These are phyloP conservation scores for Odontomachus brunneus DNA, from an alignment of 1,140 invertebrate species.

Conservation along the genomic window DNA sequence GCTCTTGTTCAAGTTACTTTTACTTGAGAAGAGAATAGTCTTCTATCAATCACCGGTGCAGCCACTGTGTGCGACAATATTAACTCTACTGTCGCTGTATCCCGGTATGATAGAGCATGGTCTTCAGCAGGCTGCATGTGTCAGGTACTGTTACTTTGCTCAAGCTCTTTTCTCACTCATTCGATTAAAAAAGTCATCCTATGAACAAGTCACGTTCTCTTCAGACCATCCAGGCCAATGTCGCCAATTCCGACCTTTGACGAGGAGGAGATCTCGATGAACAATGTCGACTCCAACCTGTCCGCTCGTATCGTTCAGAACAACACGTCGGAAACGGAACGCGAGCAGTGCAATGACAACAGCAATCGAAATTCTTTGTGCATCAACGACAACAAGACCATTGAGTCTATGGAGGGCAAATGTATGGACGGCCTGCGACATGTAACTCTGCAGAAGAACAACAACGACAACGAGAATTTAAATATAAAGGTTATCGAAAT, in stretches of 20 bases:
- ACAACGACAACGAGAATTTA: slow-evolving; percentile 72
- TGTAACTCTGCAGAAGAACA: slow-evolving; percentile 70
- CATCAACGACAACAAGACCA: slow-evolving; percentile 81
- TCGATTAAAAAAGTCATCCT: not conserved
- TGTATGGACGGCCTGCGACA: slow-evolving; percentile 75
- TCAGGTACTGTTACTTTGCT: slow-evolving; percentile 87
- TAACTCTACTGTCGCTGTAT: slow-evolving; percentile 95
- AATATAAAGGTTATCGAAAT: slow-evolving; percentile 76
- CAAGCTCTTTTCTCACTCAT: not conserved
- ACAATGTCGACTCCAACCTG: slow-evolving; percentile 79
- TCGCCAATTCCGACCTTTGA: slow-evolving; percentile 91
- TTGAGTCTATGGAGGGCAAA: slow-evolving; percentile 84
- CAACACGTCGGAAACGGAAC: slow-evolving; percentile 70
- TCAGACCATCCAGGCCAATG: slow-evolving; percentile 91
- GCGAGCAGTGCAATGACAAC: slow-evolving; percentile 68
- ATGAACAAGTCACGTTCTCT: slow-evolving; percentile 67
- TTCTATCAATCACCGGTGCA: slow-evolving; percentile 97
- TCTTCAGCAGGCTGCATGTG: slow-evolving; percentile 92
- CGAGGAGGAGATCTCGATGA: slow-evolving; percentile 82
- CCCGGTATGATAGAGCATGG: slow-evolving; percentile 96
- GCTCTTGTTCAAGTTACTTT: slow-evolving; percentile 96
- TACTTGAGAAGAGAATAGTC: slow-evolving; percentile 95
- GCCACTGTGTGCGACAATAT: slow-evolving; percentile 93
- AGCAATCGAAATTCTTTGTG: slow-evolving; percentile 73
- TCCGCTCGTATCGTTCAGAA: slow-evolving; percentile 77